Conservation (phyloP, 35 echinoderm and acorn worm genomes). For the Anneissia japonica region DNA sequence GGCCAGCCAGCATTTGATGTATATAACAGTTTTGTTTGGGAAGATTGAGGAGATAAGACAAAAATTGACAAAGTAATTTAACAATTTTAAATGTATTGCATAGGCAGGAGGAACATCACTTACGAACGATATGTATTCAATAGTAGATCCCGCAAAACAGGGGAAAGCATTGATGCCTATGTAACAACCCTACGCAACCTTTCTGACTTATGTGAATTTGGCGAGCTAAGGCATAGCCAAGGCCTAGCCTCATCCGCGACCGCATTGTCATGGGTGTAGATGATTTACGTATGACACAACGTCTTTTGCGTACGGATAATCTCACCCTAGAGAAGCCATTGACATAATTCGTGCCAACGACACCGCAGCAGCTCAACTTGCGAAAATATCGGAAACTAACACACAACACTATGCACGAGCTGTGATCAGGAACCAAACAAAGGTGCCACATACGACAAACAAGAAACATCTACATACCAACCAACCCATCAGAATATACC, state of each 20-base stretch:
- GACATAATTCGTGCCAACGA: neutral
- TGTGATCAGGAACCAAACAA: neutral
- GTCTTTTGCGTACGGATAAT: slow-evolving; percentile 3
- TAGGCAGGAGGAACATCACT: slow-evolving; percentile 40
- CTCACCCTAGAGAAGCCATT: slow-evolving; percentile 39
- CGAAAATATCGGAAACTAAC: neutral
- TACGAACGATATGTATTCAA: slow-evolving; percentile 67
- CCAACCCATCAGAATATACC: too few relatives aligned
- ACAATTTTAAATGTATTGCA: slow-evolving; percentile 37
- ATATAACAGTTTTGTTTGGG: slow-evolving; percentile 56
- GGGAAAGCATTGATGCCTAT: slow-evolving; percentile 43
- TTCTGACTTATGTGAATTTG: slow-evolving; percentile 28
- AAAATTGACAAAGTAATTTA: slow-evolving; percentile 37
- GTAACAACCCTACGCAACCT: slow-evolving; percentile 22
- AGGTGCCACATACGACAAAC: neutral
- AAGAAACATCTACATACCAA: neutral
- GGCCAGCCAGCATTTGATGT: slow-evolving; percentile 38
- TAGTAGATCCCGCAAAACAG: slow-evolving; percentile 17
- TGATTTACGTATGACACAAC: slow-evolving; percentile 3
- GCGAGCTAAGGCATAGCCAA: neutral
- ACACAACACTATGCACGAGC: neutral
- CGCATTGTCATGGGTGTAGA: too few relatives aligned
- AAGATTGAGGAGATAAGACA: slow-evolving; percentile 6
- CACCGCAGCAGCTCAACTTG: slow-evolving; percentile 18
- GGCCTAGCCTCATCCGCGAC: slow-evolving; percentile 17